Evolutionary conservation across 2,888 invertebrate species (phyloP).

Genomic region (Temnothorax ravouxi): DNA sequence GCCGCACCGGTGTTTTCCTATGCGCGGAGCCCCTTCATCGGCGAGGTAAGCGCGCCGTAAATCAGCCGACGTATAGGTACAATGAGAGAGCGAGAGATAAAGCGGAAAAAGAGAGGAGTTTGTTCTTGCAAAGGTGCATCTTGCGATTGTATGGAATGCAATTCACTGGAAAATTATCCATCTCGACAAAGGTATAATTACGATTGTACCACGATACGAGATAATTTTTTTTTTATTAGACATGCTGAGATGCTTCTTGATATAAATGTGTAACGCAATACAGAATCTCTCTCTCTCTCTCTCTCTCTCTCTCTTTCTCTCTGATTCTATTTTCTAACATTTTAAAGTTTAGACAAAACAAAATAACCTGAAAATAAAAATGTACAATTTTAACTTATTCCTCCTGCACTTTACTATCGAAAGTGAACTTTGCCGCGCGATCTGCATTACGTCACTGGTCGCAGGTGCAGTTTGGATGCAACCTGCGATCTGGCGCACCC

Average conservation of each 20-base stretch:
- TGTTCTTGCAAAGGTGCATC: constrained; percentile 57
- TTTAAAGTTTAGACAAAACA: not conserved
- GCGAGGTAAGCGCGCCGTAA: constrained; percentile 73
- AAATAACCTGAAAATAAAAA: not conserved
- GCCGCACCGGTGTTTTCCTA: constrained; percentile 54
- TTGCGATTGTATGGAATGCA: constrained; percentile 41
- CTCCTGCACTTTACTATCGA: not conserved
- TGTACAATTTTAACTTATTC: not conserved
- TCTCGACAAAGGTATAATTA: constrained; percentile 11
- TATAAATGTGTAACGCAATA: not conserved
- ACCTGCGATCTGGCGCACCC: constrained; percentile 63
- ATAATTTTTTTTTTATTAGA: not conserved
- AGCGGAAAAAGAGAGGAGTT: constrained; percentile 48
- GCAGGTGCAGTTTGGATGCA: constrained; percentile 76
- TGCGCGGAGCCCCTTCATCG: constrained; percentile 60
- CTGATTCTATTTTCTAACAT: not conserved
- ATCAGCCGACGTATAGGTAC: constrained; percentile 70
- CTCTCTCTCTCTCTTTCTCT: not conserved
- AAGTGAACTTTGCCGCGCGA: not conserved
- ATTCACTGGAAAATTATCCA: constrained; percentile 17
- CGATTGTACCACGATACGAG: not conserved
- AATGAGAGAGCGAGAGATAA: constrained; percentile 36
- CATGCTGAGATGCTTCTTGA: not conserved
- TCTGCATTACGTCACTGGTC: constrained; percentile 77
- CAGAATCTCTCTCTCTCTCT: not conserved